Base-by-base conservation (phyloP, 2,797 vertebrate species). In the Uromys caudimaculatus region DNA sequence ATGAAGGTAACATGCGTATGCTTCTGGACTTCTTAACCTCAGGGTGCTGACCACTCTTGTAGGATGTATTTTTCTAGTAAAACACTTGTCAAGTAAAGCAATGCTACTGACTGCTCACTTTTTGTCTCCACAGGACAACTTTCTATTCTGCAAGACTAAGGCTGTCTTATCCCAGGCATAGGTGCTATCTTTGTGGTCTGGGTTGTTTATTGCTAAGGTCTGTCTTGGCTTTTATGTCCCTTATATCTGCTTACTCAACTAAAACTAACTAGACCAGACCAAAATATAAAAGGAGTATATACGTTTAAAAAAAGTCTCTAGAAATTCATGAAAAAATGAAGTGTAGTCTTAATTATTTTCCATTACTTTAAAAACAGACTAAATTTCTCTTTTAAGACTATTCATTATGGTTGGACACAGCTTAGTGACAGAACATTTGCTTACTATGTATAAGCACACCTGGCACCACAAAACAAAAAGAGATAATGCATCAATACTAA, bases 81-180 rank as follows among this genome's bases (percentile, higher is more conserved):
- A 96, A 91, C 84, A 91, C 95, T 96, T 90, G 93, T 96, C 89
- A 95, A 96, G 97, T 98, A 98, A 78, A 97, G 97, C 92, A 98
- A 96, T 93, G 92, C 95, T 96, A 97, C 93, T 91, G 98, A 97
- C 95, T 97, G 96, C 95, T 97, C 97, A 95, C 93, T 96, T 89
- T 97, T 94, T 91, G 95, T 93, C 93, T 87, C 71, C 29, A 69
- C 60, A 32, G 3, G 10, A 44, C 23, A 41, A 21, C 27, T 29
- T 11, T n/a, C 47, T 76, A 21, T 12, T 41, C 52, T 54, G 19
- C 50, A 97, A 95, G 84, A 93, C 93, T 86, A 98, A 96, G 95
- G 97, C 97, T 94, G 95, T 97, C 95, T 98, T 92, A 96, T 87
- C 86, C 85, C 98, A 97, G 97, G 98, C 95, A 97, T 96, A 83